phyloP scores from a whole-genome alignment of 2,888 invertebrate species.

The Tuta absoluta region DNA sequence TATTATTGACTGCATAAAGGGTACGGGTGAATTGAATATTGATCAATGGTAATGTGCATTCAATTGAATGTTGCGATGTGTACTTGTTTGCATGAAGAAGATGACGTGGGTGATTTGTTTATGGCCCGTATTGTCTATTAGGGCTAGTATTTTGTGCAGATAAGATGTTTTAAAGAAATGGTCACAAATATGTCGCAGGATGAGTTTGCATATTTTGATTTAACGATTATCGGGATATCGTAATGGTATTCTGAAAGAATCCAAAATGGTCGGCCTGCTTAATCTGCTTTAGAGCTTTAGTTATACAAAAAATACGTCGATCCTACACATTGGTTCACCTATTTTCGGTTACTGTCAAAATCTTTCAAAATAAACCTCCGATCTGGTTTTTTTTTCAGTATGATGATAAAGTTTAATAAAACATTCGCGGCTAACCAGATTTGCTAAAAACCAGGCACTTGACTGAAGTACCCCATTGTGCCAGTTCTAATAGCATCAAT shows the following conservation, averaged over 20 bases:
- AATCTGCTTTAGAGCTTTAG: too few relatives aligned
- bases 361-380: neutral
- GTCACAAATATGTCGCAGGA: neutral
- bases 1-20: conserved; percentile 54
- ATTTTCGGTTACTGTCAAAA: neutral
- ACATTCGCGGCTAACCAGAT: conserved; percentile 10
- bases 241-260: too few relatives aligned
- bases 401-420: neutral
- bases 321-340: neutral
- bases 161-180: neutral
- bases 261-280: too few relatives aligned
- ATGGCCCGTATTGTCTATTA: conserved; percentile 18
- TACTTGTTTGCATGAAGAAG: neutral
- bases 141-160: neutral
- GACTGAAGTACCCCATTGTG: conserved; percentile 40
- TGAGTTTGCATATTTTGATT: too few relatives aligned
- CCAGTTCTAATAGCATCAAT: conserved; percentile 67
- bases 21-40: conserved; percentile 50
- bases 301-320: too few relatives aligned
- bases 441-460: conserved; percentile 14
- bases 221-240: neutral
- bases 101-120: conserved; percentile 2
- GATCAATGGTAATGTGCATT: conserved; percentile 36
- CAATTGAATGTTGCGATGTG: conserved; percentile 27
- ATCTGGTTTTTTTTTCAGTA: too few relatives aligned